Percentiles rank a stretch among this genome's conserved stretches.
Evolutionary conservation across 2,797 vertebrate species (phyloP).

Genomic region (Mormyrops attenuatus): DNA sequence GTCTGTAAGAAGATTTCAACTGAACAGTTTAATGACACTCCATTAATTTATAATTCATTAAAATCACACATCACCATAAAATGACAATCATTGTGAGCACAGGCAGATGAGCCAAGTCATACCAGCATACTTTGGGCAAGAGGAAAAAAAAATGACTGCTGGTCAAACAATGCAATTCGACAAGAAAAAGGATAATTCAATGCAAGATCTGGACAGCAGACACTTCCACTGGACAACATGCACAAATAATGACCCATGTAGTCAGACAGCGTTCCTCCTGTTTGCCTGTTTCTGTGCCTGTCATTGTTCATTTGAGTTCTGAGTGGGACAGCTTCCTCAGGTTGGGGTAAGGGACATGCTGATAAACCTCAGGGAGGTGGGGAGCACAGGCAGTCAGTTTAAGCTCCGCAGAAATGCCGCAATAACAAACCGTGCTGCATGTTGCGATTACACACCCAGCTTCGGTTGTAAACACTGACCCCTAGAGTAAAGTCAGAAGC

Average conservation of each 20-base stretch:
- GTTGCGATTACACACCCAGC: neutral
- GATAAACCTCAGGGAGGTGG: neutral
- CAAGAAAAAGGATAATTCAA: neutral
- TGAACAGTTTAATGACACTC: neutral
- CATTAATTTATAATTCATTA: neutral
- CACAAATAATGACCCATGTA: conserved; percentile 51
- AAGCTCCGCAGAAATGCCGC: neutral
- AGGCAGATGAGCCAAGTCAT: neutral
- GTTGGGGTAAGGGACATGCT: neutral
- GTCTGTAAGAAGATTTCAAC: neutral
- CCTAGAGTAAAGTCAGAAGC: neutral
- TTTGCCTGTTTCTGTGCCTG: conserved; percentile 43
- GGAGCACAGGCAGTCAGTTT: neutral
- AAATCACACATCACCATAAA: neutral
- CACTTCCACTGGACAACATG: conserved; percentile 47
- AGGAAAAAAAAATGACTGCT: neutral
- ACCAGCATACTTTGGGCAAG: neutral
- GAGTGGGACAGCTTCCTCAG: neutral
- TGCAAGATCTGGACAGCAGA: conserved; percentile 35
- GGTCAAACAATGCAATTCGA: neutral
- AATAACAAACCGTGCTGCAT: neutral
- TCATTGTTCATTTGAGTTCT: conserved; percentile 37
- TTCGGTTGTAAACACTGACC: neutral
- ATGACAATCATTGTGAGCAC: neutral
- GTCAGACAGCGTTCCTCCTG: conserved; percentile 46